Conservation (phyloP, 1,140 invertebrate genomes). For the Aphaenogaster floridana region DNA sequence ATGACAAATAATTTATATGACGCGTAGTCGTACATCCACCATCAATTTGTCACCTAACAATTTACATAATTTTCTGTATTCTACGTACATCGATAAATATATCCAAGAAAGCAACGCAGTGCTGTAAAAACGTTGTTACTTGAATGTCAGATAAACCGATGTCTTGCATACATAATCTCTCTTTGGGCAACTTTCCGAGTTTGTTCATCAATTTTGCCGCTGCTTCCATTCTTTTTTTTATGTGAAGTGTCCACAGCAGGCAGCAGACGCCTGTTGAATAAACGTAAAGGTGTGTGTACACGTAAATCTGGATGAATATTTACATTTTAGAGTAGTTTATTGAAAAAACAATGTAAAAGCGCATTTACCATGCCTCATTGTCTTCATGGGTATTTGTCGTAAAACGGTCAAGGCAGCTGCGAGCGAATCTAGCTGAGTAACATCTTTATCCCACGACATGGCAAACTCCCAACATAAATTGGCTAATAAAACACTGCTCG, state of each 20-base stretch:
- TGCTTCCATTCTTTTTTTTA: slow-evolving; percentile 92
- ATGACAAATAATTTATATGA: no score
- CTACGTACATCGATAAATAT: slow-evolving; percentile 90
- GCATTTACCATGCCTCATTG: slow-evolving; percentile 89
- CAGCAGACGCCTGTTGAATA: slow-evolving; percentile 89
- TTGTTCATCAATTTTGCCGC: slow-evolving; percentile 94
- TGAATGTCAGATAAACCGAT: slow-evolving; percentile 91
- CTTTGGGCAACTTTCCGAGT: slow-evolving; percentile 95
- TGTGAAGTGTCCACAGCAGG: slow-evolving; percentile 95
- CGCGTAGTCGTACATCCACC: no score
- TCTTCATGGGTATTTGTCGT: slow-evolving; percentile 88
- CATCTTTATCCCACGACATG: slow-evolving; percentile 94
- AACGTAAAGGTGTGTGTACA: not conserved
- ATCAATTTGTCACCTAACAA: no score
- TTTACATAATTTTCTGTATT: no score
- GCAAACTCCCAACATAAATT: slow-evolving; percentile 97
- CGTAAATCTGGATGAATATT: not conserved
- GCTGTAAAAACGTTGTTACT: slow-evolving; percentile 90
- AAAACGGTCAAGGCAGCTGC: slow-evolving; percentile 88
- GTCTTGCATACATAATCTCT: slow-evolving; percentile 92
- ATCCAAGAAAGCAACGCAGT: slow-evolving; percentile 91
- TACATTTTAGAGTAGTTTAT: slow-evolving; percentile 20
- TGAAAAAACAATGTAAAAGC: not conserved
- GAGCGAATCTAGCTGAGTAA: slow-evolving; percentile 89
- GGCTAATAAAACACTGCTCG: slow-evolving; percentile 91